Conservation (phyloP, 1,140 invertebrate species). For the Muscidifurax raptorellus region DNA sequence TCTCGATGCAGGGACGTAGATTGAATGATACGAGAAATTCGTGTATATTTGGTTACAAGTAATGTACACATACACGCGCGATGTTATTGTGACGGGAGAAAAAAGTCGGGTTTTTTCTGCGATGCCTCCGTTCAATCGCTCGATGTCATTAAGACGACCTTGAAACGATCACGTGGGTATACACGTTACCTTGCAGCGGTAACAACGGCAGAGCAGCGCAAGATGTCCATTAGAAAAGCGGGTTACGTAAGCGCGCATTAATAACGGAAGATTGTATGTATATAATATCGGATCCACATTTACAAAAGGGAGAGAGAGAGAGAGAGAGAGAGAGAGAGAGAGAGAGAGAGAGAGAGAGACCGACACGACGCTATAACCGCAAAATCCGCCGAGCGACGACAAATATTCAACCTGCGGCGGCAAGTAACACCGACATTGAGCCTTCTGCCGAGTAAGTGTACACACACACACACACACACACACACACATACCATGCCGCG, state of each 20-base stretch:
- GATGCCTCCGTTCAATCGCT: too few relatives aligned
- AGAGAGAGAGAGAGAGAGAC: too few relatives aligned
- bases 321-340: too few relatives aligned
- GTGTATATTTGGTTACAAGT: background rate
- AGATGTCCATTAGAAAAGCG: background rate
- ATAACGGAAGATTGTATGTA: background rate
- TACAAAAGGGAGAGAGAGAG: too few relatives aligned
- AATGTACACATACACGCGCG: too few relatives aligned
- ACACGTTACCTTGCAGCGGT: background rate
- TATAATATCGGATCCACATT: too few relatives aligned
- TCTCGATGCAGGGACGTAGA: background rate
- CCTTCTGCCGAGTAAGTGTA: too few relatives aligned
- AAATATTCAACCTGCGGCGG: too few relatives aligned
- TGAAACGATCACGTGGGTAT: background rate
- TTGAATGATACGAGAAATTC: conserved; percentile 14
- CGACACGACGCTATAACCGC: too few relatives aligned
- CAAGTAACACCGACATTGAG: too few relatives aligned
- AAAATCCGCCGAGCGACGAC: too few relatives aligned
- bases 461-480: background rate
- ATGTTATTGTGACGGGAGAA: too few relatives aligned
- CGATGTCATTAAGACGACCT: background rate
- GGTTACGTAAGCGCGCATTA: background rate
- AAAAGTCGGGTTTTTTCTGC: background rate
- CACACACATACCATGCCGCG: background rate
- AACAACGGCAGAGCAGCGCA: background rate